Conservation (phyloP, 2,113 vertebrate genomes). For the Gymnocephalus cernua region DNA sequence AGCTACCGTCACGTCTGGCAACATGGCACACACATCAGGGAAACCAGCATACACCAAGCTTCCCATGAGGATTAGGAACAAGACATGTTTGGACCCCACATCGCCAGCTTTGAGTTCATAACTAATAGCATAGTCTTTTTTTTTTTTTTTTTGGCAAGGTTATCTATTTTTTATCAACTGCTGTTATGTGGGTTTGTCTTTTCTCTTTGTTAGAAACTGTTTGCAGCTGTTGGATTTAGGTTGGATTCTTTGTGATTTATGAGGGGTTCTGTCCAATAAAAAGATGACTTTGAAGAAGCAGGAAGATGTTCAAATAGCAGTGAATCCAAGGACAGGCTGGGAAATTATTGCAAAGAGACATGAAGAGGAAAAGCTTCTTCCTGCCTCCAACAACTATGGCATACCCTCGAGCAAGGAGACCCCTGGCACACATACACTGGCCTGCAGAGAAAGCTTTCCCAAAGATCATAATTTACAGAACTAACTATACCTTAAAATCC, state of each 20-base stretch:
- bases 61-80: constrained; percentile 82
- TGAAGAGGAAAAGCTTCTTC: not conserved
- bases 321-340: not conserved
- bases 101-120: constrained; percentile 39
- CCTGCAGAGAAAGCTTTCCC: not conserved
- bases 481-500: not conserved
- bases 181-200: constrained; percentile 17
- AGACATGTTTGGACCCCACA: constrained; percentile 59
- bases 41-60: constrained; percentile 59
- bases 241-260: not conserved
- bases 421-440: not conserved
- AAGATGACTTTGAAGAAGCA: not conserved
- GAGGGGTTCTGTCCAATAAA: not conserved
- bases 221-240: not conserved
- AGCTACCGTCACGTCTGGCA: constrained; percentile 75
- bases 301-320: not conserved
- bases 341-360: not conserved
- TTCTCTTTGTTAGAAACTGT: not conserved
- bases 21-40: constrained; percentile 79
- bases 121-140: constrained; percentile 5
- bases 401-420: not conserved
- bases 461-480: not conserved
- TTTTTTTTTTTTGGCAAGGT: not conserved
- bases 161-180: constrained; percentile 17
- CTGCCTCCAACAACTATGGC: too few relatives aligned